A percentile compares a stretch with the other conserved stretches of the same genome.
Evolutionary conservation across 2,888 invertebrate species (phyloP).

Genomic region (Drosophila paranaensis): DNA sequence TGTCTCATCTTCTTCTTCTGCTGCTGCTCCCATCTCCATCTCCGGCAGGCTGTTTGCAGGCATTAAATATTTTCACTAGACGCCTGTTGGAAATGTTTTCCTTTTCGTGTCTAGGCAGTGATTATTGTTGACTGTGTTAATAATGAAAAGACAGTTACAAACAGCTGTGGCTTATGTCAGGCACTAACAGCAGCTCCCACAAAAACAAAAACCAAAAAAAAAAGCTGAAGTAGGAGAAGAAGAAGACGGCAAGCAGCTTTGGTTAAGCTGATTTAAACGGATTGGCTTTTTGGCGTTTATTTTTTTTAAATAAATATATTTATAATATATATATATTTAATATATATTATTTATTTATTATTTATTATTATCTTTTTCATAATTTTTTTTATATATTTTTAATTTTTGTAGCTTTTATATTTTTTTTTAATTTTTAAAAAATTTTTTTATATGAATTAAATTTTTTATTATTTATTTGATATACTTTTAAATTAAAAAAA

Average conservation of each 20-base stretch:
- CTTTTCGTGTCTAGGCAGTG: conserved; percentile 65
- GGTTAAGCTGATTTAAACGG: conserved; percentile 11
- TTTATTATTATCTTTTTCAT: no score
- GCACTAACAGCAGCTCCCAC: not conserved
- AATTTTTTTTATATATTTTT: no score
- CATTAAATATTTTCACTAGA: conserved; percentile 77
- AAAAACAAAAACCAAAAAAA: not conserved
- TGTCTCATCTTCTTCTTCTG: not conserved
- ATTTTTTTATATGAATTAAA: no score
- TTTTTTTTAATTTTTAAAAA: no score
- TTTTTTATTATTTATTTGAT: no score
- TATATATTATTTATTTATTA: no score
- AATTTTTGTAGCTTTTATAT: no score
- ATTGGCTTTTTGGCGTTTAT: conserved; percentile 12
- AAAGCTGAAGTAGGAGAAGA: not conserved
- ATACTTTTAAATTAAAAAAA: no score
- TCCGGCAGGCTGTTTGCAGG: conserved; percentile 67
- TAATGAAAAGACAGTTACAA: conserved; percentile 70
- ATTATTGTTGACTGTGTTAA: conserved; percentile 77
- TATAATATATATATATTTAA: no score
- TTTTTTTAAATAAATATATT: no score
- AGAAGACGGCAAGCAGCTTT: not conserved
- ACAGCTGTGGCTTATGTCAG: conserved; percentile 62
- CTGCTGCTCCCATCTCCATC: conserved; percentile 29
- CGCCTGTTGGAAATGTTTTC: conserved; percentile 66